These are phyloP conservation scores for Drosophila pseudotakahashii DNA, from an alignment of 2,888 invertebrate genomes.

Conservation along the genomic window DNA sequence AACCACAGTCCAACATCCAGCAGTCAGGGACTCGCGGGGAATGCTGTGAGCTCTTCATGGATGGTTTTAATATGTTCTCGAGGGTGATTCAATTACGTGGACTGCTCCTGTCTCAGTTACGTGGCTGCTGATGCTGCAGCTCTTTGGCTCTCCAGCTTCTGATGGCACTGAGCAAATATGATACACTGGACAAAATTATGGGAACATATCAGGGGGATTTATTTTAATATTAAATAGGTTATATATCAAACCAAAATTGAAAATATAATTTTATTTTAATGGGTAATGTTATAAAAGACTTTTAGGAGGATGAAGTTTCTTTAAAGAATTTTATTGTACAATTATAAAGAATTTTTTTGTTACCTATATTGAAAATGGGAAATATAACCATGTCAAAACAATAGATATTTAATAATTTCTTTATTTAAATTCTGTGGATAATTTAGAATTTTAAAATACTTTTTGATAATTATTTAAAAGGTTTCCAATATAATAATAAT, in stretches of 20 bases:
- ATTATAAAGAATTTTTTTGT: no score
- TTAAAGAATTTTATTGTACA: no score
- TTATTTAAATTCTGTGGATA: no score
- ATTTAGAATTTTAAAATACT: no score
- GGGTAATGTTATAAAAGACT: no score
- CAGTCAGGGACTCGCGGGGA: constrained; percentile 35
- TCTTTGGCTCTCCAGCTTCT: constrained; percentile 17
- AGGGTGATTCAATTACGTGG: constrained; percentile 77
- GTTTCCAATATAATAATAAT: not conserved
- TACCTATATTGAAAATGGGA: no score
- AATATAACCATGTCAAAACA: no score
- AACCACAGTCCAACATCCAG: constrained; percentile 68
- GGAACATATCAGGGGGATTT: not conserved
- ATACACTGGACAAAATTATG: not conserved
- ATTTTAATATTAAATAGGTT: not conserved
- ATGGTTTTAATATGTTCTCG: constrained; percentile 77
- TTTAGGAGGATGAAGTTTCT: no score
- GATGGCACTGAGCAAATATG: constrained; percentile 51
- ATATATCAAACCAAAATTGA: no score
- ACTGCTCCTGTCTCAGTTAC: constrained; percentile 46
- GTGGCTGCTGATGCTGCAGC: constrained; percentile 32
- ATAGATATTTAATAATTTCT: no score
- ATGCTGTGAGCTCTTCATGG: constrained; percentile 38
- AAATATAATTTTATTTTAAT: no score
- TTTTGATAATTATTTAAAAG: no score